These are phyloP conservation scores for Aleiodes leptofemur DNA, from an alignment of 2,888 invertebrate genomes.

Conservation along the genomic window DNA sequence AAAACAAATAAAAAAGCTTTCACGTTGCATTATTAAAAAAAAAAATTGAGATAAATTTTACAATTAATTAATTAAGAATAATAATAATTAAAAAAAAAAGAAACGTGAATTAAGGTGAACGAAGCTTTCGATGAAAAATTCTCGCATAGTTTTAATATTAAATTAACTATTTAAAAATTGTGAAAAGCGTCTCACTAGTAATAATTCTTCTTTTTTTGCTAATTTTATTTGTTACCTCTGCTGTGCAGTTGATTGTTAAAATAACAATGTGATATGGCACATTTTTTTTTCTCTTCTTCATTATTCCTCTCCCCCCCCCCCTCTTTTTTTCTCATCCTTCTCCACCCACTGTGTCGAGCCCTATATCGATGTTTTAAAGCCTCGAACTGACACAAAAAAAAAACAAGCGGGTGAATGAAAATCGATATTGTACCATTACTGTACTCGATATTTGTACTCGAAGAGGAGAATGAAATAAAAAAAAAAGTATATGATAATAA, in stretches of 20 bases:
- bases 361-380: not conserved
- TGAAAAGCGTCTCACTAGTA: conserved; percentile 8
- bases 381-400: not conserved
- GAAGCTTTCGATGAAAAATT: conserved; percentile 14
- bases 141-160: conserved; percentile 42
- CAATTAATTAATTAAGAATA: conserved; percentile 48
- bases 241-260: conserved; percentile 58
- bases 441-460: not conserved
- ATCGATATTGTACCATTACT: conserved; percentile 18
- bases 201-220: conserved; percentile 26
- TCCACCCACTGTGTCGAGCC: not conserved
- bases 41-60: conserved; percentile 49
- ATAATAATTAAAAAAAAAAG: conserved; percentile 32
- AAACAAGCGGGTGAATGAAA: not conserved
- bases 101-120: conserved; percentile 33
- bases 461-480: not conserved
- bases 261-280: conserved; percentile 44
- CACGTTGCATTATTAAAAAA: conserved; percentile 45
- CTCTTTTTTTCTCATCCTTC: not conserved
- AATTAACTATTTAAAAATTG: conserved; percentile 40
- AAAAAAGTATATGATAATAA: not conserved
- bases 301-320: too few relatives aligned
- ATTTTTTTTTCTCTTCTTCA: conserved; percentile 8
- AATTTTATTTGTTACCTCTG: conserved; percentile 57
- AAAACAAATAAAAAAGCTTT: conserved; percentile 48